Base-by-base conservation (phyloP, 2,113 vertebrate species). In the Otus sunia region DNA sequence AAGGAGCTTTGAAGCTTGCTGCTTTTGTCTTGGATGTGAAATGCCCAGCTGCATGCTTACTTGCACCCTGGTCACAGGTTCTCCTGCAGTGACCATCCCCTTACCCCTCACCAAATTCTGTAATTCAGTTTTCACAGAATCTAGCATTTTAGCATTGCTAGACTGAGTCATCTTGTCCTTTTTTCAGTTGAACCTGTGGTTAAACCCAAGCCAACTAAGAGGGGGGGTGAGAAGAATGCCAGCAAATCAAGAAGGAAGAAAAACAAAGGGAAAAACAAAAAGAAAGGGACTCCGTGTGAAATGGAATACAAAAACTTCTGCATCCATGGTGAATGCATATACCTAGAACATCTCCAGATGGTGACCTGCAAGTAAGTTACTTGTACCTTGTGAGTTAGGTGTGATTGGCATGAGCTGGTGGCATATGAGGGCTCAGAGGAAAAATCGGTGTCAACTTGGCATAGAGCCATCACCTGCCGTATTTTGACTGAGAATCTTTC, bases 291-390 rank as follows among this genome's bases (percentile, higher is more conserved):
- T 93, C 98, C 98, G 3, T 98, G 98, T 77, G 91, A 97, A 86
- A 77, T 95, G 66, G 93, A 98, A 90, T 98, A 97, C 86, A 97
- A 98, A 94, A 98, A 98, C 55, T 98, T 98, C 78, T 98, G 98
- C 89, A 98, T 98, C 93, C 98, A 98, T 34, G 98, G 98, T 23
- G 97, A 98, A 96, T 98, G 98, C 30, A 25, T 91, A 94, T 98
- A 98, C 74, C 74, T 95, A 45, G 93, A 98, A 69, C 68, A 96
- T 43, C 59, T 98, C 50, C 56, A 96, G 74, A 72, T 11, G 88
- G 97, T 97, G 55, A 96, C 97, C 18, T 98, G 98, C 98, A 97
- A 80, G 98, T 98, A 97, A 98, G 98, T 98, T 81, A 11, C 39
- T 50, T 34, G 56, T 92, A n/a, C 71, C 11, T 69, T 60, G 32